Percentiles rank a stretch among this genome's conserved stretches.
Conservation (phyloP, 2,113 vertebrate species). For the Phylloscopus trochiloides region DNA sequence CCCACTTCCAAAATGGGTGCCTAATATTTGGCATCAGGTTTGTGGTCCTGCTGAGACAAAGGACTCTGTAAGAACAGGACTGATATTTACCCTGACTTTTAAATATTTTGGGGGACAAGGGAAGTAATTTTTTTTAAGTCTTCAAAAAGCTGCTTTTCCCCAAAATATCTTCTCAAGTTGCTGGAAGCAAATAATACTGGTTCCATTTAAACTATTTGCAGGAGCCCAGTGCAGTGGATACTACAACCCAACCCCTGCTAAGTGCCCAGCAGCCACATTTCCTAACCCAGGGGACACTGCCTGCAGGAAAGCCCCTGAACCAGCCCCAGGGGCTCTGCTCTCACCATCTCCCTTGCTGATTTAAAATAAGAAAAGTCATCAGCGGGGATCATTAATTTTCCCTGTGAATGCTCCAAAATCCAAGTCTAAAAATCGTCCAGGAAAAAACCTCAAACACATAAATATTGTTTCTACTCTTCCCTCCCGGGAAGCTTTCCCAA, state of each 20-base stretch:
- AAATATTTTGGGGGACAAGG: not conserved
- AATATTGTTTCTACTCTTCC: not conserved
- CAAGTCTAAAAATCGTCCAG: not conserved
- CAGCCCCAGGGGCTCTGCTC: not conserved
- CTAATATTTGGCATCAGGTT: not conserved
- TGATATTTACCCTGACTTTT: not conserved
- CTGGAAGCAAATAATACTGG: not conserved
- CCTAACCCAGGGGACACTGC: not conserved
- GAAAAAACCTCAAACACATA: not conserved
- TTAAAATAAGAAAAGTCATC: not conserved
- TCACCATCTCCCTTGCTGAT: not conserved
- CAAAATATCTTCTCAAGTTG: not conserved
- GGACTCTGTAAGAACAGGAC: not conserved
- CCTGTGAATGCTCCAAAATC: not conserved
- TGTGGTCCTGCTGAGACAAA: not conserved
- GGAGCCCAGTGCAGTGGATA: not conserved
- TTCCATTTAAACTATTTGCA: not conserved
- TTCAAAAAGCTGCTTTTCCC: not conserved
- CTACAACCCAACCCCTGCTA: not conserved
- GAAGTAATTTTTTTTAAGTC: not conserved
- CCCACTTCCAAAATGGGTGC: not conserved
- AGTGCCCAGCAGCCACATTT: not conserved
- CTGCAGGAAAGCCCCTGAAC: not conserved
- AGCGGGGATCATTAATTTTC: not conserved
- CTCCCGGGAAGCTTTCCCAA: not conserved